phyloP scores from a whole-genome alignment of 2,888 invertebrate genomes.

The Hydrotaea cyrtoneurina region DNA sequence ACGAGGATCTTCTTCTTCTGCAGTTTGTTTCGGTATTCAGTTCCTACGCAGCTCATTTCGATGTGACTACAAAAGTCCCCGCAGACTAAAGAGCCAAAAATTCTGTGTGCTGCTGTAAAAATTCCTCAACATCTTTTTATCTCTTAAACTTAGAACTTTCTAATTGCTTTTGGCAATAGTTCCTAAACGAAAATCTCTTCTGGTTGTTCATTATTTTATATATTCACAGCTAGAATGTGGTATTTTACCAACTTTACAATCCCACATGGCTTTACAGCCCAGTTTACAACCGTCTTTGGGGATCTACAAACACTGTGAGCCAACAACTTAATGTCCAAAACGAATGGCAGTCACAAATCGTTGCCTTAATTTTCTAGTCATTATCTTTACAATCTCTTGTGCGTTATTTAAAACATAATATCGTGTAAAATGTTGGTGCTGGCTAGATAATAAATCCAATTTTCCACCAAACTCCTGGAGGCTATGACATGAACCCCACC shows the following conservation, averaged over 20 bases:
- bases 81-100: no score
- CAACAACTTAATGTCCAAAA: background rate
- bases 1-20: no score
- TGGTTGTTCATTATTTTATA: background rate
- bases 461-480: constrained; percentile 30
- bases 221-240: no score
- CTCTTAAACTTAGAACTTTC: no score
- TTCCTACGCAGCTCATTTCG: no score
- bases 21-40: no score
- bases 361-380: background rate
- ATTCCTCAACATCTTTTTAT: no score
- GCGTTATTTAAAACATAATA: constrained; percentile 21
- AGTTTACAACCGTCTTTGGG: background rate
- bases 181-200: background rate
- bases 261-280: background rate
- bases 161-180: no score
- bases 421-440: background rate
- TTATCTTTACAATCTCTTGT: background rate
- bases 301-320: background rate
- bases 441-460: constrained; percentile 26
- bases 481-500: constrained; percentile 30
- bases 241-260: background rate
- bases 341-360: background rate
- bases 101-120: no score
- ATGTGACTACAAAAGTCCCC: no score